These are phyloP conservation scores for Sciurus niger DNA, from an alignment of 2,113 vertebrate genomes.

Conservation along the genomic window DNA sequence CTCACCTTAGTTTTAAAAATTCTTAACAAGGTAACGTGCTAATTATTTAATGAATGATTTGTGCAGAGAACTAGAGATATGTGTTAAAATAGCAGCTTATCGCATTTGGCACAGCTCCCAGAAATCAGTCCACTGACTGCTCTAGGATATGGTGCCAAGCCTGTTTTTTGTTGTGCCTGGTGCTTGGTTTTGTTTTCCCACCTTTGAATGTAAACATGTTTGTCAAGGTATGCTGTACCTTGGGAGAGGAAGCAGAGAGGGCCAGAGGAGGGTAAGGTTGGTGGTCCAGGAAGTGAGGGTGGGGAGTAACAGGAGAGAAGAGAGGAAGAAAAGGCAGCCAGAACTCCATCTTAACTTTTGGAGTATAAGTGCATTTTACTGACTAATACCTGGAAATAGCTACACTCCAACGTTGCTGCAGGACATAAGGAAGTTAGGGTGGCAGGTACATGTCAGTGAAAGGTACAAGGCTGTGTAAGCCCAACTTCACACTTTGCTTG, in stretches of 20 bases:
- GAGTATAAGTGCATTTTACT: conserved; percentile 75
- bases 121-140: conserved; percentile 81
- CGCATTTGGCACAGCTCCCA: conserved; percentile 87
- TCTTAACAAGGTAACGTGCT: conserved; percentile 84
- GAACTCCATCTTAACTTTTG: conserved; percentile 70
- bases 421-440: conserved; percentile 82
- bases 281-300: not conserved
- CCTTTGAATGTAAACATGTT: conserved; percentile 86
- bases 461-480: conserved; percentile 89
- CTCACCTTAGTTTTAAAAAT: conserved; percentile 82
- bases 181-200: conserved; percentile 84
- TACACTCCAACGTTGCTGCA: conserved; percentile 80
- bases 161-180: conserved; percentile 81
- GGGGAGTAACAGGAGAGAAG: conserved; percentile 13
- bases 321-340: not conserved
- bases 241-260: not conserved
- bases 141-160: conserved; percentile 83
- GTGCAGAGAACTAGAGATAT: conserved; percentile 80
- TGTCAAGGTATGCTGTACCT: conserved; percentile 49
- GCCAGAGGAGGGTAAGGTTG: not conserved
- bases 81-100: conserved; percentile 86
- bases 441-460: conserved; percentile 83
- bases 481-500: conserved; percentile 91
- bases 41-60: conserved; percentile 86
- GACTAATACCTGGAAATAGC: conserved; percentile 79